Evolutionary conservation across 2,797 vertebrate genomes (phyloP).

Genomic region (Xiphorhynchus erythropygius): DNA sequence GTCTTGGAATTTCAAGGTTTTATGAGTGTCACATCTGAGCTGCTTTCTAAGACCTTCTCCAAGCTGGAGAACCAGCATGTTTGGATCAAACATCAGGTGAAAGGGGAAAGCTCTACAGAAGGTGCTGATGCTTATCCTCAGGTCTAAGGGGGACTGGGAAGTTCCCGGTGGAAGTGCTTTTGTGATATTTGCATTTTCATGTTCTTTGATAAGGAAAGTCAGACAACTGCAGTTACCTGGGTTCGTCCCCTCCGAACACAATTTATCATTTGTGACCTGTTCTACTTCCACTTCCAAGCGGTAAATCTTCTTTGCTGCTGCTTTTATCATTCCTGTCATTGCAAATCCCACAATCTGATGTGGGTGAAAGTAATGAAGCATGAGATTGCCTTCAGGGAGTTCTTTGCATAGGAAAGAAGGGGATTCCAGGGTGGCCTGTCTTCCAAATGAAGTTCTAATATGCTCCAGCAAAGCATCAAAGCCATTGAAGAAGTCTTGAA

Average conservation of each 20-base stretch:
- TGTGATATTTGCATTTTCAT: constrained; percentile 69
- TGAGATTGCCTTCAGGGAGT: constrained; percentile 82
- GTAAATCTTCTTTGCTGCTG: constrained; percentile 91
- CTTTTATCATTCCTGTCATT: constrained; percentile 93
- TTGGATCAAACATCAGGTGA: constrained; percentile 92
- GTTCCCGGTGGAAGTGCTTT: constrained; percentile 79
- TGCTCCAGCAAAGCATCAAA: constrained; percentile 97
- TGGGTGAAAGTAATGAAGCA: constrained; percentile 94
- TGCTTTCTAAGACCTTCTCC: constrained; percentile 93
- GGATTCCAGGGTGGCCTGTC: constrained; percentile 89
- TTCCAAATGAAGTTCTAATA: constrained; percentile 94
- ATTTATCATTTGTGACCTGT: constrained; percentile 80
- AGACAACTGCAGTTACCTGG: constrained; percentile 87
- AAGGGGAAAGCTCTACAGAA: constrained; percentile 98
- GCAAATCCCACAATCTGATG: constrained; percentile 92
- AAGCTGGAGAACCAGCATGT: constrained; percentile 92
- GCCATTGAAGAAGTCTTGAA: constrained; percentile 98
- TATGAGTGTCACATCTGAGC: constrained; percentile 87
- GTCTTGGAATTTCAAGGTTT: constrained; percentile 89
- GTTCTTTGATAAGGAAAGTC: constrained; percentile 87
- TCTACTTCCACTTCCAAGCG: constrained; percentile 89
- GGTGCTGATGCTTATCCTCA: constrained; percentile 91
- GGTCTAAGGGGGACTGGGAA: constrained; percentile 87
- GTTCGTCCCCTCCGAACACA: constrained; percentile 80
- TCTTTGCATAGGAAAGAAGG: constrained; percentile 98